These are phyloP conservation scores for Trematomus bernacchii DNA, from an alignment of 2,797 vertebrate species.

Conservation along the genomic window DNA sequence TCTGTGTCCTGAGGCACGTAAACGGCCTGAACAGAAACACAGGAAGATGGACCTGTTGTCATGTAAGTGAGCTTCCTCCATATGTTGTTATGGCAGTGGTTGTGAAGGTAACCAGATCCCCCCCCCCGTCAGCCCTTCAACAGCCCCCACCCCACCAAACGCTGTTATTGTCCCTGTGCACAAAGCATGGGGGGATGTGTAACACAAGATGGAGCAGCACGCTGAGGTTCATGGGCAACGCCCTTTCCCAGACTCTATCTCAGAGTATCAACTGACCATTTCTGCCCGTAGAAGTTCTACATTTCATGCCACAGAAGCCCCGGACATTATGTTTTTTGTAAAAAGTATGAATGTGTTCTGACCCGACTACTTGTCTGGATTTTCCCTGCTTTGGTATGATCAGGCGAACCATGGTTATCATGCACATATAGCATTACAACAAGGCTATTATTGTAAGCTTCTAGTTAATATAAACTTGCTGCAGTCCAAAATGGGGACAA, in stretches of 20 bases:
- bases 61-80: slow-evolving; percentile 59
- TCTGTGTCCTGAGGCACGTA: slow-evolving; percentile 18
- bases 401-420: not conserved
- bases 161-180: slow-evolving; percentile 80
- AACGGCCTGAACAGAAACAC: slow-evolving; percentile 29
- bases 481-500: not conserved
- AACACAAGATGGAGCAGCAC: slow-evolving; percentile 70
- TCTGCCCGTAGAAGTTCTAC: slow-evolving; percentile 23
- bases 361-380: not conserved
- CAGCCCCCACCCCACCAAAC: slow-evolving; percentile 44
- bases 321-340: not conserved
- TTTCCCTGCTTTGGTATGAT: not conserved
- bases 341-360: not conserved
- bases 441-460: not conserved
- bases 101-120: slow-evolving; percentile 76
- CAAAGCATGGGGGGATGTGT: slow-evolving; percentile 76
- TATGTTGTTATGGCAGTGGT: slow-evolving; percentile 71
- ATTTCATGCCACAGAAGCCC: slow-evolving; percentile 21
- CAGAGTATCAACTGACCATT: slow-evolving; percentile 59
- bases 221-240: slow-evolving; percentile 78
- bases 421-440: not conserved
- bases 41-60: slow-evolving; percentile 62
- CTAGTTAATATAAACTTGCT: not conserved
- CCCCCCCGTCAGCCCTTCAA: not conserved
- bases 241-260: slow-evolving; percentile 77